phyloP scores from a whole-genome alignment of 2,888 invertebrate species.

The Cynaeus angustus region DNA sequence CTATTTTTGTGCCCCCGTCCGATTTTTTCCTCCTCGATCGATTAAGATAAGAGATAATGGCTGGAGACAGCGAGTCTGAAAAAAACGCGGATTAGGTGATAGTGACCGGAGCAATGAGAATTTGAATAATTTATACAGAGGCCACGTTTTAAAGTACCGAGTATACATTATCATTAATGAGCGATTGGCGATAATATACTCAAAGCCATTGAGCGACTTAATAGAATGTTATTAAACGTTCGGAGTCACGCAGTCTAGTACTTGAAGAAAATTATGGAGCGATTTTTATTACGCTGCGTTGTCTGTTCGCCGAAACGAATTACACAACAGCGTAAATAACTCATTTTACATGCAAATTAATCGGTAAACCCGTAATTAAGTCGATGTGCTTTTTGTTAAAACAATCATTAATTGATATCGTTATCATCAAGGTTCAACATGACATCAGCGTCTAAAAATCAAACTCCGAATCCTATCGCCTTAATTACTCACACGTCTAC shows the following conservation, averaged over 20 bases:
- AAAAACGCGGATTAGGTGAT: constrained; percentile 1
- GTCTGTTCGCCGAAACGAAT: constrained; percentile 38
- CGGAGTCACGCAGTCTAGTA: constrained; percentile 54
- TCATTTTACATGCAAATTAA: constrained; percentile 60
- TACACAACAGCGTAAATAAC: constrained; percentile 45
- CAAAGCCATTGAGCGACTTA: constrained; percentile 46
- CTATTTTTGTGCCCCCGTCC: constrained; percentile 56
- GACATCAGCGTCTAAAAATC: no score
- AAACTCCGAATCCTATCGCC: no score
- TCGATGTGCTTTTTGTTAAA: constrained; percentile 54
- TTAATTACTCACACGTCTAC: constrained; percentile 23
- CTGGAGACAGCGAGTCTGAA: constrained; percentile 1
- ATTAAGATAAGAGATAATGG: neutral
- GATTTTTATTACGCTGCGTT: constrained; percentile 52
- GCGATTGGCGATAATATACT: constrained; percentile 45
- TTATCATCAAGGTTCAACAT: constrained; percentile 59
- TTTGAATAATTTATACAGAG: constrained; percentile 46
- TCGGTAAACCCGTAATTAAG: constrained; percentile 60
- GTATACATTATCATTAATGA: constrained; percentile 46
- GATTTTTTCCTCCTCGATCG: neutral
- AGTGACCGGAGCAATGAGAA: constrained; percentile 3
- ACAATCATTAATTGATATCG: constrained; percentile 59
- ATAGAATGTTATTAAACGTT: constrained; percentile 50
- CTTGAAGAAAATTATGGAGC: constrained; percentile 43
- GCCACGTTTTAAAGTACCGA: constrained; percentile 45